Evolutionary conservation across 2,888 invertebrate genomes (phyloP).

Genomic region (Copidosoma aretas): DNA sequence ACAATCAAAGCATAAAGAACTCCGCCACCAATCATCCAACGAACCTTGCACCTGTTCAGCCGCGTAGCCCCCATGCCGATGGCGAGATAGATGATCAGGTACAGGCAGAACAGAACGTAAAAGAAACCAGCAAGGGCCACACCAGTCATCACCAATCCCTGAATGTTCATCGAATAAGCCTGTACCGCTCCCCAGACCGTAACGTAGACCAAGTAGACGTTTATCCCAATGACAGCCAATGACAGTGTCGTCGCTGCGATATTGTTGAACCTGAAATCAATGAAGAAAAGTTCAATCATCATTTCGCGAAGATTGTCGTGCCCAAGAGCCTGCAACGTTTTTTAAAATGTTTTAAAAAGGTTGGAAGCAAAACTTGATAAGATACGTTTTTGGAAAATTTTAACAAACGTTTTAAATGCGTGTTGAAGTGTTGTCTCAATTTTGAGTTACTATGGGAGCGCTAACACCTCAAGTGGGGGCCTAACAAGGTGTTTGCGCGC

Average conservation of each 20-base stretch:
- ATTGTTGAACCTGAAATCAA: conserved; percentile 20
- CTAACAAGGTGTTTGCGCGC: no score
- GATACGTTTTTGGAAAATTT: no score
- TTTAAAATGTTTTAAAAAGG: no score
- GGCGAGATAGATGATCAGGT: conserved; percentile 21
- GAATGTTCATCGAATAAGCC: not conserved
- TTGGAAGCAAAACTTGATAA: no score
- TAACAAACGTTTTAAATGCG: no score
- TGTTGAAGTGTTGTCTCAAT: no score
- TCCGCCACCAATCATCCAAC: not conserved
- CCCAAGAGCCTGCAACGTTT: no score
- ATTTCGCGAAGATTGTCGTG: no score
- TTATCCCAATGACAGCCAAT: conserved; percentile 22
- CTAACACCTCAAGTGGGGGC: no score
- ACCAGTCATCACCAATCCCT: not conserved
- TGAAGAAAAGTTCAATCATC: no score
- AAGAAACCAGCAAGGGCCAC: not conserved
- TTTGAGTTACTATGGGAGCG: no score
- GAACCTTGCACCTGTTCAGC: conserved; percentile 11
- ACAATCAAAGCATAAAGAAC: not conserved
- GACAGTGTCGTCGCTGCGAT: conserved; percentile 15
- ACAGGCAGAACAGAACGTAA: conserved; percentile 21
- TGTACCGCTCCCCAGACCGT: not conserved
- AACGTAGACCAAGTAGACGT: conserved; percentile 15
- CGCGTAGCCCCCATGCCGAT: conserved; percentile 25